Base-by-base conservation (phyloP, 2,113 vertebrate genomes). In the Chlamydotis undulata region DNA sequence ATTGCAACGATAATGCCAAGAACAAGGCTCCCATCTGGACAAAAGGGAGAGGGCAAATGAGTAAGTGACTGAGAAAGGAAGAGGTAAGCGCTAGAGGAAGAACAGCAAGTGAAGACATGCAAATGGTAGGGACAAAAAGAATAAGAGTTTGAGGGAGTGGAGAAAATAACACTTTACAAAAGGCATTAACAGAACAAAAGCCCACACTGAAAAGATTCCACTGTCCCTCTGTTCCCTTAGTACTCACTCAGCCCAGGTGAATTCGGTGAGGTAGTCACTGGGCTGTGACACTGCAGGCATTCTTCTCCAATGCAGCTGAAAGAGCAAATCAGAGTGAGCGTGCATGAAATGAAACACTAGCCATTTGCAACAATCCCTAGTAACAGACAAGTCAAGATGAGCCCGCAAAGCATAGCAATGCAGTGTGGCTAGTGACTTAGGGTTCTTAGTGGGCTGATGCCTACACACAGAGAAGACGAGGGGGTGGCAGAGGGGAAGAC, bases 291-390 rank as follows among this genome's bases (percentile, higher is more conserved):
- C 29, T 22, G 23, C 73, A 95, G 33, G 45, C 97, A 97, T 24
- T 96, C 95, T 63, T 94, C 92, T 57, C 52, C 83, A 63, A 3
- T 43, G 64, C 97, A 97, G 37, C 97, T 97, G 85, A 59, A 96
- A 83, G n/a, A 89, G 19, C 2, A 4, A 68, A 80, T 67, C 47
- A 82, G 73, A 87, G 28, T 81, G 25, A 82, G 76, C 5, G 3
- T 33, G 53, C 5, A 3, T 41, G 14, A 70, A 74, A 39, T 17
- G 9, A 63, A 68, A 85, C 55, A 50, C 6, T 5, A 76, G 49
- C 26, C 65, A 61, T 68, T 25, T 89, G 35, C 8, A 13, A n/a
- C 26, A 56, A 59, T 50, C 43, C 23, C 59, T 83, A 53, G 33
- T 41, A 87, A 82, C 9, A 75, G 39, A 35, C 16, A 64, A 76